Evolutionary conservation across 2,797 vertebrate genomes (phyloP), one percentile per base, ranked within the genome.

Genomic region (Neomorphus geoffroyi): DNA sequence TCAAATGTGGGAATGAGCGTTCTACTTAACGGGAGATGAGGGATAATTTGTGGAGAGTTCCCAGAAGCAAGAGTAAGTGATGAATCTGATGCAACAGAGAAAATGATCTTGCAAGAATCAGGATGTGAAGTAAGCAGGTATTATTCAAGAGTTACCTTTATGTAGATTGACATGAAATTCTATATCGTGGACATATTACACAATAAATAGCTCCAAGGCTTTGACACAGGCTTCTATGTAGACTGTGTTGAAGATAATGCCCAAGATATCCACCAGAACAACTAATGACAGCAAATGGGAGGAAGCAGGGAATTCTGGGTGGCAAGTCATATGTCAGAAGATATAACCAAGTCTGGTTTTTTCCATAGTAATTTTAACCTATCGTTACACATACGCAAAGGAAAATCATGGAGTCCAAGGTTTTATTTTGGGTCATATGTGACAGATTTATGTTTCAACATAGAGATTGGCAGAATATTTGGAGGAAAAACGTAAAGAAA

Each of bases 91-190:
- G 6, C 64, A 92, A 82, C 6, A 62, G 35, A 80, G 74, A 88
- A 80, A 96, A 95, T 65, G 19, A 71, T 85, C 51, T 77, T 84
- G 43, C 43, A 39, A 86, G 91, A 92, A 94, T 80, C 71, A 87
- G 84, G 61, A 80, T 54, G 48, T 61, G 58, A 92, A 92, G 61
- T 33, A 50, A 94, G 54, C 24, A 85, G 81, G 89, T 60, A 81
- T 37, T 43, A 79, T 82, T 71, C 64, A 80, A 87, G 58, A 89
- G n/a, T 77, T 89, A 93, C 92, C 75, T 85, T 88, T 82, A 87
- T 87, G 88, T 22, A 82, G 73, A 84, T 45, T 90, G 78, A 93
- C 65, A 61, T n/a, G 50, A 94, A 95, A 93, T 93, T 92, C 84
- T 77, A 7, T 85, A 73, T 58, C 37, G 57, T 51, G 74, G 53